A percentile compares a stretch with the other conserved stretches of the same genome.
phyloP scores from a whole-genome alignment of 2,888 invertebrate genomes.

The Phaedon cochleariae region DNA sequence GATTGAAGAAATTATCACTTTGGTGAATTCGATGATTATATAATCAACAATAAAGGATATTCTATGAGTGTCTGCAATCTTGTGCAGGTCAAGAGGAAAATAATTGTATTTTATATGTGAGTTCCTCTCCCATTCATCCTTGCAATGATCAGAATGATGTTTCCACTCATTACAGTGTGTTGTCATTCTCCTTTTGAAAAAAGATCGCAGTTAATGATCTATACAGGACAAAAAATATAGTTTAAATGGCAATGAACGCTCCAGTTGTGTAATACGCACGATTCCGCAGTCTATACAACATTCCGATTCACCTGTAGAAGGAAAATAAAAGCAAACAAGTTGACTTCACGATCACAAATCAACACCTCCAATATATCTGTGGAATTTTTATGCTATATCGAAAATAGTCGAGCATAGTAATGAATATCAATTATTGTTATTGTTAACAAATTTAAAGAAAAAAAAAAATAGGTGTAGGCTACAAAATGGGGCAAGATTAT shows the following conservation, averaged over 20 bases:
- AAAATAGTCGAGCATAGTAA: neutral
- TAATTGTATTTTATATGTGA: too few species aligned
- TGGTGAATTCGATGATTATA: too few species aligned
- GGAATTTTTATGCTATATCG: neutral
- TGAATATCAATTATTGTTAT: constrained; percentile 12
- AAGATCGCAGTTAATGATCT: too few species aligned
- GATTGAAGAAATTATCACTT: too few species aligned
- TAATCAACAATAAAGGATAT: too few species aligned
- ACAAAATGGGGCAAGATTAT: constrained; percentile 14
- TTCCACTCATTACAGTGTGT: too few species aligned
- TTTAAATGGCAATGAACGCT: neutral
- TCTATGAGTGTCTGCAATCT: too few species aligned
- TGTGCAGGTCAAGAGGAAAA: too few species aligned
- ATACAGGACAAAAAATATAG: neutral
- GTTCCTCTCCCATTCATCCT: too few species aligned
- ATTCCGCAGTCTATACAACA: neutral
- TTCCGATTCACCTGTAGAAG: constrained; percentile 2
- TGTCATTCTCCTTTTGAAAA: too few species aligned
- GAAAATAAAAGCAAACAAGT: constrained; percentile 10
- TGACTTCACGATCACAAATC: constrained; percentile 1
- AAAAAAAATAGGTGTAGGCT: constrained; percentile 25
- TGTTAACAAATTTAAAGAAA: neutral
- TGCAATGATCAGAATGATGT: too few species aligned
- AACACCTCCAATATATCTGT: constrained; percentile 8
- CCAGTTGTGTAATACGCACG: neutral